phyloP scores from a whole-genome alignment of 2,113 vertebrate genomes.

The Cottus gobio region DNA sequence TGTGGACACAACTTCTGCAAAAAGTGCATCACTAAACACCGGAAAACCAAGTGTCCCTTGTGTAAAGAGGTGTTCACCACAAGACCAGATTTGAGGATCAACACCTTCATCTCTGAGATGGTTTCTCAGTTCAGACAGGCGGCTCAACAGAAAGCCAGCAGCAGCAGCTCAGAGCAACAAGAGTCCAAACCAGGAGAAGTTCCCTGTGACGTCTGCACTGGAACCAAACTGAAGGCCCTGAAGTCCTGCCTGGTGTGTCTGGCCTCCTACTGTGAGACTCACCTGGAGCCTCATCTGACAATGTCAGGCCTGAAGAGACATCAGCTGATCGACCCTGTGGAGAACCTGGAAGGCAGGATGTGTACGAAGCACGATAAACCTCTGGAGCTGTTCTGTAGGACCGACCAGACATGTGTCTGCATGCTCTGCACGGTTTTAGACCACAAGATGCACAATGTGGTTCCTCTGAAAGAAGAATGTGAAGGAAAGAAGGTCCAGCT shows the following conservation, averaged over 20 bases:
- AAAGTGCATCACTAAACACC: not conserved
- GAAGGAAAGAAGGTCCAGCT: too few species aligned
- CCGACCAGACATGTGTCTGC: too few species aligned
- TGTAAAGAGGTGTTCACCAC: not conserved
- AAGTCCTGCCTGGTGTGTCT: conserved; percentile 30
- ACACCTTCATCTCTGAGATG: not conserved
- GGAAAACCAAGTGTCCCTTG: not conserved
- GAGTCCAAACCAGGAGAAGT: not conserved
- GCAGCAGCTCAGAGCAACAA: not conserved
- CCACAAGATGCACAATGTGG: too few species aligned
- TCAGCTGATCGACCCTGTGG: conserved; percentile 20
- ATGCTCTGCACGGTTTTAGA: too few species aligned
- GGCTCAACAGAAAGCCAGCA: not conserved
- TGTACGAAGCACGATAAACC: too few species aligned
- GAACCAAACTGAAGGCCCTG: conserved; percentile 6
- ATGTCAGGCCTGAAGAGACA: not conserved
- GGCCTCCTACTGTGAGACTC: conserved; percentile 24
- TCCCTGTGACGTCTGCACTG: conserved; percentile 1
- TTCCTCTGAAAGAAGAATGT: too few species aligned
- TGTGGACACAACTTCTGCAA: conserved; percentile 1
- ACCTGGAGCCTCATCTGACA: conserved; percentile 27
- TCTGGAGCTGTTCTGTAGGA: too few species aligned
- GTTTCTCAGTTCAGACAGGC: not conserved
- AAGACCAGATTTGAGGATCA: not conserved
- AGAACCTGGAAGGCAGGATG: not conserved